Percentiles rank a stretch among this genome's conserved stretches.
Evolutionary conservation across 2,888 invertebrate species (phyloP).

Genomic region (Phorcus lineatus): DNA sequence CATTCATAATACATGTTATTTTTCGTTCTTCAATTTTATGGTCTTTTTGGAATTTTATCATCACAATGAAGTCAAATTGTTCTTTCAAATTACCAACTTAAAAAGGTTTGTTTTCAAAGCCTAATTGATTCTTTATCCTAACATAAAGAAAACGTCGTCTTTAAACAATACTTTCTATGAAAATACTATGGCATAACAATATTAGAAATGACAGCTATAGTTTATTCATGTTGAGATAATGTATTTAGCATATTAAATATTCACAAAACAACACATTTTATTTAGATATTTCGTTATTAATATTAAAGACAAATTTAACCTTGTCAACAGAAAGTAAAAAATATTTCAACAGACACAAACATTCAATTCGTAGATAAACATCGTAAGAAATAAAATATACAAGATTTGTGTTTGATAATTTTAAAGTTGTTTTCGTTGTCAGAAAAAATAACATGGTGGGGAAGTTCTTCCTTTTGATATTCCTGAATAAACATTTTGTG

Average conservation of each 20-base stretch:
- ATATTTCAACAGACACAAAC: neutral
- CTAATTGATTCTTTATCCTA: no score
- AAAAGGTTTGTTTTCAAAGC: no score
- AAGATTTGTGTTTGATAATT: neutral
- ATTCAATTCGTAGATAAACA: neutral
- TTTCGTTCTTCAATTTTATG: no score
- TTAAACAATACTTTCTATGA: no score
- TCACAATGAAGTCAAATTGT: no score
- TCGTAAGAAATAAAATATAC: neutral
- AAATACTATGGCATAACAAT: no score
- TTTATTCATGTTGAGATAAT: neutral
- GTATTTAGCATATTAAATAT: neutral
- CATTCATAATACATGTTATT: no score
- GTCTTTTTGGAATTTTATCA: no score
- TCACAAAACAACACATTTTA: neutral
- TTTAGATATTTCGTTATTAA: neutral
- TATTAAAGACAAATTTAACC: neutral
- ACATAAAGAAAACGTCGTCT: no score
- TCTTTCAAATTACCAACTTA: no score
- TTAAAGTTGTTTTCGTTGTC: conserved; percentile 1
- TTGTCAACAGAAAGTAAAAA: neutral
- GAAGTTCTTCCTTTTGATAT: neutral
- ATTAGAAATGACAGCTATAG: neutral
- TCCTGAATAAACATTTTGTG: neutral
- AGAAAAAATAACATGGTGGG: neutral